phyloP scores from a whole-genome alignment of 1,140 invertebrate species.

The Dendroctonus ponderosae region DNA sequence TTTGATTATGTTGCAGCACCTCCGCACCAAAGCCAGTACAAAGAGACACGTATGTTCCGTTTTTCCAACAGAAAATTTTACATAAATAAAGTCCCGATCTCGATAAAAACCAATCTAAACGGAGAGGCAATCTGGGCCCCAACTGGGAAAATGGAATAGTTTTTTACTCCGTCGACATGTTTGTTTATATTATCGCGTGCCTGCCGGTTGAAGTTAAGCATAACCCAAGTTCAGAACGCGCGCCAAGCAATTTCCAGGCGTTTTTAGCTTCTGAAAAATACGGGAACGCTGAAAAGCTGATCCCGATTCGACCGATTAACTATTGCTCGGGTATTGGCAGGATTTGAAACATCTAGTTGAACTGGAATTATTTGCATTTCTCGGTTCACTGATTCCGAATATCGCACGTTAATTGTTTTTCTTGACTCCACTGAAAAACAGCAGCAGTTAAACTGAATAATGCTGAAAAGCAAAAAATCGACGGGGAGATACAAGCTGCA shows the following conservation, averaged over 20 bases:
- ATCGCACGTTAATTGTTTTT: no score
- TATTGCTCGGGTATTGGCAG: conserved; percentile 34
- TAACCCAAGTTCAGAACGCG: conserved; percentile 42
- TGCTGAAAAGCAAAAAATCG: no score
- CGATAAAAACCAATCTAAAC: conserved; percentile 16
- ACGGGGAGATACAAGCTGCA: no score
- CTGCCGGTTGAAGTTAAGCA: conserved; percentile 43
- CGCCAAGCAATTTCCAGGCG: conserved; percentile 30
- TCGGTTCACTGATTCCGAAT: no score
- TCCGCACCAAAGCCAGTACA: no score
- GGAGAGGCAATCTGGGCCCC: conserved; percentile 29
- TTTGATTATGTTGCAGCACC: no score
- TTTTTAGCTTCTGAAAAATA: conserved; percentile 30
- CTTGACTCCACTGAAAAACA: no score
- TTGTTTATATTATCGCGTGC: conserved; percentile 49
- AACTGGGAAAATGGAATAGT: conserved; percentile 37
- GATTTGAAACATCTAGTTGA: conserved; percentile 3
- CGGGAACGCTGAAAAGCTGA: conserved; percentile 31
- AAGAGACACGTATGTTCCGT: not conserved
- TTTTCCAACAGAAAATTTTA: conserved; percentile 21
- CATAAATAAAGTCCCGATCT: conserved; percentile 20
- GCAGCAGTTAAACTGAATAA: no score
- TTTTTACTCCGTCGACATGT: conserved; percentile 43
- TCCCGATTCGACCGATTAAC: conserved; percentile 35
- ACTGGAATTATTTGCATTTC: no score